Conservation (phyloP, 1,140 invertebrate species). For the Proctacanthus coquilletti region DNA sequence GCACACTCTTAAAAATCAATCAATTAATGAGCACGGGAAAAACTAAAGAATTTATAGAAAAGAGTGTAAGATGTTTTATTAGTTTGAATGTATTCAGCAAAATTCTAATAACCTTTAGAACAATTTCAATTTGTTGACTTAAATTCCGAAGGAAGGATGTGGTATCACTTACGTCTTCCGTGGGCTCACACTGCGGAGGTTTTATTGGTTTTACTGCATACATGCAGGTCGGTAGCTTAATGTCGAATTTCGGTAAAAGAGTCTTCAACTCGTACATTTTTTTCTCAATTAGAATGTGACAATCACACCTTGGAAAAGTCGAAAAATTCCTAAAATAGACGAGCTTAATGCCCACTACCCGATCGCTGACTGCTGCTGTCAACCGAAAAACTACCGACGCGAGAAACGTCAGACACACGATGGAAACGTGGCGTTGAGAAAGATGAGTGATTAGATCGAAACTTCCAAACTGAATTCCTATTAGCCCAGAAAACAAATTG, state of each 20-base stretch:
- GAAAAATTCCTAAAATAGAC: too few relatives aligned
- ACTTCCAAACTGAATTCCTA: too few relatives aligned
- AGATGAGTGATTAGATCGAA: too few relatives aligned
- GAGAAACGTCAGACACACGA: too few relatives aligned
- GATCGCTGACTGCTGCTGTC: too few relatives aligned
- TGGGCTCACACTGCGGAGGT: conserved; percentile 1
- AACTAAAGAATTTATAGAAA: conserved; percentile 1
- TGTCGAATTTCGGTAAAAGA: conserved; percentile 24
- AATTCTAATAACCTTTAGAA: not conserved
- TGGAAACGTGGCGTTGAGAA: too few relatives aligned
- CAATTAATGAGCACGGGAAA: conserved; percentile 1
- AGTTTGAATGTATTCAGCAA: not conserved
- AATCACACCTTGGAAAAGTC: too few relatives aligned
- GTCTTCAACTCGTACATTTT: conserved; percentile 28
- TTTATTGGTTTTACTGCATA: conserved; percentile 24
- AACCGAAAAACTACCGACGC: too few relatives aligned
- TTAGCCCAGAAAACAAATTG: too few relatives aligned
- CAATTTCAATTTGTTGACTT: conserved; percentile 8
- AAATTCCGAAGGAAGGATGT: conserved; percentile 3
- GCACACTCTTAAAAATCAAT: too few relatives aligned
- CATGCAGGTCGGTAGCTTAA: conserved; percentile 26
- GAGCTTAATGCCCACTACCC: too few relatives aligned
- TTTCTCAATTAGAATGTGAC: too few relatives aligned
- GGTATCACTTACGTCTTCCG: not conserved
- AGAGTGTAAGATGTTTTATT: not conserved